These are phyloP conservation scores for Sparus aurata DNA, from an alignment of 2,797 vertebrate genomes.

Conservation along the genomic window DNA sequence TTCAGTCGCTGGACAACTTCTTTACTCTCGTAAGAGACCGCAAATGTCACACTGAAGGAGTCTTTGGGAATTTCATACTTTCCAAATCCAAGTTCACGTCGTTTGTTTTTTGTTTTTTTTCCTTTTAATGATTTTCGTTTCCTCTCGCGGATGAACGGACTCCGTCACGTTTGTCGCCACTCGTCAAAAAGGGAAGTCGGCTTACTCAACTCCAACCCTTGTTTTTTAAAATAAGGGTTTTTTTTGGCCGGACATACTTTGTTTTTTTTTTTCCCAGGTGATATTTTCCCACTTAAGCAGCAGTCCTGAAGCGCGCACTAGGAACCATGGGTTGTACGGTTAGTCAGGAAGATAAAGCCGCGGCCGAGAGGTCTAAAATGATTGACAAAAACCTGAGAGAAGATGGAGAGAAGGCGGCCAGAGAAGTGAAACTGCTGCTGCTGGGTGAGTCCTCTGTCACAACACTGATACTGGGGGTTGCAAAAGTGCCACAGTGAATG, in stretches of 20 bases:
- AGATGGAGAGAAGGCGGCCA: constrained; percentile 96
- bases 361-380: constrained; percentile 95
- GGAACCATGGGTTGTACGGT: constrained; percentile 97
- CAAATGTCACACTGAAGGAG: constrained; percentile 56
- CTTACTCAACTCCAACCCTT: constrained; percentile 54
- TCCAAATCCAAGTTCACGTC: constrained; percentile 31
- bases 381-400: constrained; percentile 96
- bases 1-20: constrained; percentile 27
- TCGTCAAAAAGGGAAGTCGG: constrained; percentile 73
- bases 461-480: constrained; percentile 5
- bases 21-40: background rate
- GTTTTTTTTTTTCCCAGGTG: constrained; percentile 42
- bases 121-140: constrained; percentile 10
- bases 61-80: constrained; percentile 30
- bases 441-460: constrained; percentile 86
- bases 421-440: constrained; percentile 97
- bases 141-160: constrained; percentile 54
- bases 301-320: constrained; percentile 88
- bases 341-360: constrained; percentile 98
- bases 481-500: constrained; percentile 34
- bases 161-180: constrained; percentile 54
- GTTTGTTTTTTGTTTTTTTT: background rate
- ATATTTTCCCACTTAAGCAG: constrained; percentile 72
- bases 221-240: constrained; percentile 35
- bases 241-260: background rate